Evolutionary conservation across 2,797 vertebrate species (phyloP), one percentile per base, ranked within the genome.

Genomic region (Tauraco hartlaubi): DNA sequence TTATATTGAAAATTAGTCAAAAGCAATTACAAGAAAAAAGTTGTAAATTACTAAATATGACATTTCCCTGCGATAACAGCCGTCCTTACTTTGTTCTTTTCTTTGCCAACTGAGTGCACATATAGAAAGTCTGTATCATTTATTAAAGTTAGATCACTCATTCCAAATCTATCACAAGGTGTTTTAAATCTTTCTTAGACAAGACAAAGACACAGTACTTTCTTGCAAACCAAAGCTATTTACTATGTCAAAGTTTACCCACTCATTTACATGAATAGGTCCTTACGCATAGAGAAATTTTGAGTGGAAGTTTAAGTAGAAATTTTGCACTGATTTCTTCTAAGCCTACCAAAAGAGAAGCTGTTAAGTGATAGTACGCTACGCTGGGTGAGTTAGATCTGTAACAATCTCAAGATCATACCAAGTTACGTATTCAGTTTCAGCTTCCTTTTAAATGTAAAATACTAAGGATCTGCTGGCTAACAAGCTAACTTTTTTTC

Each of bases 401-500:
- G 2, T 61, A 96, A 84, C 23, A 89, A 69, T 35, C 58, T 79
- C 49, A 52, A 63, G 41, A 82, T 63, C n/a, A 59, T 44, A 81
- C 15, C 22, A 59, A 88, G 71, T 52, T 81, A 67, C 20, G 76
- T 26, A 87, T 22, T 81, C 62, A 59, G 37, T 71, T 94, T 80
- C 76, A 95, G 62, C 74, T 91, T 91, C 76, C 67, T 94, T 95
- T 95, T 86, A 85, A 96, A 96, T 71, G 85, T 90, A 92, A 96
- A 95, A 91, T 73, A 88, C 66, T 85, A 67, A 72, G 35, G 80
- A 88, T 72, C 85, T 82, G n/a, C 84, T 71, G 75, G 85, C 88
- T 96, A 94, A 93, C 87, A 94, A 91, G 90, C 84, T 84, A 96
- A 94, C 84, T 90, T 94, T 91, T 91, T 88, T 91, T 86, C 44